A percentile compares a stretch with the other conserved stretches of the same genome.
Conservation (phyloP, 2,113 vertebrate genomes). For the Rhinoptilus africanus region DNA sequence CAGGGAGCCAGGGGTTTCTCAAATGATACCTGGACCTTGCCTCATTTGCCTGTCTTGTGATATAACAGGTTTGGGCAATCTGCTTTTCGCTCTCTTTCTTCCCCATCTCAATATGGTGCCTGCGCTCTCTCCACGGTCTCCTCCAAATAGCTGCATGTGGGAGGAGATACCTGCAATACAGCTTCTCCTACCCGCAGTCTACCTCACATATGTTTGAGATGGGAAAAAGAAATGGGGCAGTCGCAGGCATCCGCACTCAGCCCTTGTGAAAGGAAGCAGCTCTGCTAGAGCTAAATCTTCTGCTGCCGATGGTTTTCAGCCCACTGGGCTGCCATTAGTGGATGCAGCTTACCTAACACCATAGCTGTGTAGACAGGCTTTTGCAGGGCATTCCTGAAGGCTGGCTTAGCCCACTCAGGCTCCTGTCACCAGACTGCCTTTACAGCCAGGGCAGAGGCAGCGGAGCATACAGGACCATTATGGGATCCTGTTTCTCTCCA, state of each 20-base stretch:
- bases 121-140: neutral
- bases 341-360: neutral
- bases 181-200: neutral
- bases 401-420: neutral
- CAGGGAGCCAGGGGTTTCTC: neutral
- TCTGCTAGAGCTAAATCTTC: neutral
- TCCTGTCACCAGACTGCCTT: neutral
- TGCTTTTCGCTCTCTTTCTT: neutral
- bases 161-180: conserved; percentile 16
- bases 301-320: neutral
- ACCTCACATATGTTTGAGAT: neutral
- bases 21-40: neutral
- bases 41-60: neutral
- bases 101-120: neutral
- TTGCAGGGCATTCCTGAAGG: neutral
- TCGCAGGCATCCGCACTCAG: neutral
- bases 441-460: neutral
- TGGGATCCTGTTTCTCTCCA: neutral
- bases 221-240: neutral
- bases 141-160: conserved; percentile 32
- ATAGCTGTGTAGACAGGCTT: neutral
- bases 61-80: neutral
- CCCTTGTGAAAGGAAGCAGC: neutral
- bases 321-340: neutral
- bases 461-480: neutral